Percentiles rank a stretch among this genome's conserved stretches.
Evolutionary conservation across 2,888 invertebrate species (phyloP).

Genomic region (Agrotis ipsilon): DNA sequence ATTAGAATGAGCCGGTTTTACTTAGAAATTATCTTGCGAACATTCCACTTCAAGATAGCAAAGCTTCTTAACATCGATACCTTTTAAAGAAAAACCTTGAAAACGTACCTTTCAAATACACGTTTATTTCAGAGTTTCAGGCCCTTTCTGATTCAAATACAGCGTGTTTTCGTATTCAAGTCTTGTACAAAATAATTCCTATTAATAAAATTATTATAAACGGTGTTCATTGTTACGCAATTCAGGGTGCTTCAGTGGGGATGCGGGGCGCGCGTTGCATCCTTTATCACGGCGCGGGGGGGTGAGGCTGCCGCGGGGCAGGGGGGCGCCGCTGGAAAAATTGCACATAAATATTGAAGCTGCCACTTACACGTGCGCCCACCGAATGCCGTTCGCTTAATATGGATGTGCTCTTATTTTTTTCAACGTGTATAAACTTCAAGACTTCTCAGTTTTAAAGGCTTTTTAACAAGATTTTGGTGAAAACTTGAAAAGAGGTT

Average conservation of each 20-base stretch:
- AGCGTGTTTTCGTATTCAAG: slow-evolving; percentile 55
- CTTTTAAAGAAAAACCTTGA: slow-evolving; percentile 23
- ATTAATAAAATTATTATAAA: slow-evolving; percentile 82
- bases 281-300: slow-evolving; percentile 82
- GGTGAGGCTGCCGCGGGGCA: slow-evolving; percentile 64
- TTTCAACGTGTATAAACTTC: neutral
- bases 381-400: slow-evolving; percentile 70
- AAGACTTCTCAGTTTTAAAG: neutral
- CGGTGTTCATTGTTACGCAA: slow-evolving; percentile 86
- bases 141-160: slow-evolving; percentile 36
- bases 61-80: slow-evolving; percentile 43
- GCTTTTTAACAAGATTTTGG: neutral
- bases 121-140: slow-evolving; percentile 34
- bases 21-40: slow-evolving; percentile 46
- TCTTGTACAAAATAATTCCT: slow-evolving; percentile 69
- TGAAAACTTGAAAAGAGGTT: neutral
- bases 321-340: slow-evolving; percentile 85
- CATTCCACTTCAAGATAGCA: slow-evolving; percentile 41
- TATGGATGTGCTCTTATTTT: slow-evolving; percentile 72
- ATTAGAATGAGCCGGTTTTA: slow-evolving; percentile 59
- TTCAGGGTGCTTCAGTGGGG: slow-evolving; percentile 76
- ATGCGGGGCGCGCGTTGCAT: slow-evolving; percentile 82
- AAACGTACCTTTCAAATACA: slow-evolving; percentile 20
- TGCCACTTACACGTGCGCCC: slow-evolving; percentile 91
- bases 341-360: slow-evolving; percentile 92